Percentiles rank a stretch among this genome's conserved stretches.
These are phyloP conservation scores for Scaeva pyrastri DNA, from an alignment of 2,888 invertebrate genomes.

Conservation along the genomic window DNA sequence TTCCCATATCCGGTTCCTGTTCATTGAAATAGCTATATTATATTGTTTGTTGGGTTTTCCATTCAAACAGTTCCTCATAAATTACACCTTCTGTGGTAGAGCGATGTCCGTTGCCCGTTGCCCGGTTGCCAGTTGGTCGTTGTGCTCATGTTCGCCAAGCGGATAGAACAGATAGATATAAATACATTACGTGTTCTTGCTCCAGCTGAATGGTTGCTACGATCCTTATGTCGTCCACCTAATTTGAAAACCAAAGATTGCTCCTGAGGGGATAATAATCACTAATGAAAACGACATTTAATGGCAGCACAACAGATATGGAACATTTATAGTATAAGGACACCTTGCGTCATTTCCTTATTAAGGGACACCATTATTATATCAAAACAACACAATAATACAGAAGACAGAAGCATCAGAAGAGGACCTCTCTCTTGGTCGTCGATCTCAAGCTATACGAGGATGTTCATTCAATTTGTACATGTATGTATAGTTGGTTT, in stretches of 20 bases:
- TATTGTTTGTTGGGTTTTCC: slow-evolving; percentile 34
- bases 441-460: not conserved
- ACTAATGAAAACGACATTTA: slow-evolving; percentile 76
- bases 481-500: not conserved
- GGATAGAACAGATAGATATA: slow-evolving; percentile 23
- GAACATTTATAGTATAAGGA: slow-evolving; percentile 58
- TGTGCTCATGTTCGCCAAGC: slow-evolving; percentile 32
- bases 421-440: not conserved
- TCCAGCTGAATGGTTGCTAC: slow-evolving; percentile 8
- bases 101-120: no score
- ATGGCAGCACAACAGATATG: slow-evolving; percentile 69
- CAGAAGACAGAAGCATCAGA: slow-evolving; percentile 20
- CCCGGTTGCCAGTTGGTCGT: not conserved
- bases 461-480: slow-evolving; percentile 47
- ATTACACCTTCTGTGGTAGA: slow-evolving; percentile 67
- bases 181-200: slow-evolving; percentile 22
- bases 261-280: slow-evolving; percentile 75
- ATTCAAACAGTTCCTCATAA: slow-evolving; percentile 71
- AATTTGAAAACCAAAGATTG: slow-evolving; percentile 76
- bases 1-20: slow-evolving; percentile 62
- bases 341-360: slow-evolving; percentile 76
- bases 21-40: slow-evolving; percentile 38
- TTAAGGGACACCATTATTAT: slow-evolving; percentile 70
- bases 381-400: slow-evolving; percentile 58
- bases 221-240: slow-evolving; percentile 67